Base-by-base conservation (phyloP, 2,113 vertebrate species). In the Trinectes maculatus region DNA sequence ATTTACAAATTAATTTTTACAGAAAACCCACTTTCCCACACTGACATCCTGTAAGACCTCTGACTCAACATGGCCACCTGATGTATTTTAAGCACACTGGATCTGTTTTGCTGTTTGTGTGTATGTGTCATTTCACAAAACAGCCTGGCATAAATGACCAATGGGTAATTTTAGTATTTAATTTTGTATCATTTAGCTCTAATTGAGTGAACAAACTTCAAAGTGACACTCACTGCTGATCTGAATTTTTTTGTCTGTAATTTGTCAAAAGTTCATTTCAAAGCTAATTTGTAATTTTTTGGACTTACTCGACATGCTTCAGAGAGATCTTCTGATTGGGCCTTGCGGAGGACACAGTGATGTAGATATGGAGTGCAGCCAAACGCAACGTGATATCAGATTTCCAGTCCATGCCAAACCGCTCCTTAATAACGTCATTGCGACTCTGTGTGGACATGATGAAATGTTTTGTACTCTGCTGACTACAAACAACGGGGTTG, bases 301-400 rank as follows among this genome's bases (percentile, higher is more conserved):
- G 7, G 36, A 96, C 96, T 96, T 93, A 98, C 97, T 99, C 98
- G 25, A 99, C 96, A 0, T 96, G 96, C 89, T 98, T 98, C 71
- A 99, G 96, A 5, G 97, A 98, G 66, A 99, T 96, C 92, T 98
- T 99, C 92, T 98, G 97, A 92, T 94, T 97, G 53, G 96, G 96
- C 72, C 91, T 93, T n/a, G 98, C 95, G 6, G 95, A 95, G 34
- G 96, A 96, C 83, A 99, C 96, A 1, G 97, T 98, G 93, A 99
- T 99, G 91, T 95, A 97, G 87, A 99, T 98, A 85, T 98, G 97
- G 43, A 99, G 95, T 9, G 97, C 97, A 43, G 96, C 95, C 84
- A 99, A 85, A 77, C 92, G 93, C 79, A 98, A 92, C 47, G 95
- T 95, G 90, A 98, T 83, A 82, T 98, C 96, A 0, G 96, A 95